A percentile compares a stretch with the other conserved stretches of the same genome.
These are phyloP conservation scores for Cephus spinipes DNA, from an alignment of 2,888 invertebrate genomes.

Conservation along the genomic window DNA sequence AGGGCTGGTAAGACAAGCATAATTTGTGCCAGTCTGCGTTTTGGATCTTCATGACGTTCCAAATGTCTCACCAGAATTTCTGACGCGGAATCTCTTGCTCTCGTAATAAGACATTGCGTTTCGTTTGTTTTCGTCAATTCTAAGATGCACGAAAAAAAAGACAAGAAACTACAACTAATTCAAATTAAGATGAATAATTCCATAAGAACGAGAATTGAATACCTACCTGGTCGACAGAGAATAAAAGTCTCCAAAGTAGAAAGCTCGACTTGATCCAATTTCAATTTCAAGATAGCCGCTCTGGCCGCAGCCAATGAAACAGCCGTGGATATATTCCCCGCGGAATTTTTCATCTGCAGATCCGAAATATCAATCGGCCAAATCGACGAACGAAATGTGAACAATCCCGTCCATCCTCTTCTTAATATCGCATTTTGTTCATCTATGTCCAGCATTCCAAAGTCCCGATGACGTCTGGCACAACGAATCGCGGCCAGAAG, in stretches of 20 bases:
- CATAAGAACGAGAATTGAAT: background rate
- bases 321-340: constrained; percentile 16
- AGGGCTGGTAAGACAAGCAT: constrained; percentile 53
- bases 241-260: constrained; percentile 68
- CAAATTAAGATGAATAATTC: background rate
- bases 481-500: constrained; percentile 71
- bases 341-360: constrained; percentile 29
- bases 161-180: background rate
- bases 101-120: constrained; percentile 38
- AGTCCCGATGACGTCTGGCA: constrained; percentile 70
- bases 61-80: constrained; percentile 49
- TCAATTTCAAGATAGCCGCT: constrained; percentile 62
- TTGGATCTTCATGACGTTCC: constrained; percentile 37
- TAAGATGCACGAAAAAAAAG: constrained; percentile 22
- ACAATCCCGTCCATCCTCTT: constrained; percentile 72
- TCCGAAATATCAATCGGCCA: constrained; percentile 69
- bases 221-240: constrained; percentile 68
- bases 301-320: constrained; percentile 52
- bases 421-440: constrained; percentile 72
- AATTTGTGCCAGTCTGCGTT: constrained; percentile 47
- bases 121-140: constrained; percentile 49
- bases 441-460: constrained; percentile 65
- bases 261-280: constrained; percentile 68
- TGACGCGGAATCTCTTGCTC: constrained; percentile 44
- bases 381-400: constrained; percentile 71